Evolutionary conservation across 2,113 vertebrate species (phyloP).

Genomic region (Pygoscelis adeliae): DNA sequence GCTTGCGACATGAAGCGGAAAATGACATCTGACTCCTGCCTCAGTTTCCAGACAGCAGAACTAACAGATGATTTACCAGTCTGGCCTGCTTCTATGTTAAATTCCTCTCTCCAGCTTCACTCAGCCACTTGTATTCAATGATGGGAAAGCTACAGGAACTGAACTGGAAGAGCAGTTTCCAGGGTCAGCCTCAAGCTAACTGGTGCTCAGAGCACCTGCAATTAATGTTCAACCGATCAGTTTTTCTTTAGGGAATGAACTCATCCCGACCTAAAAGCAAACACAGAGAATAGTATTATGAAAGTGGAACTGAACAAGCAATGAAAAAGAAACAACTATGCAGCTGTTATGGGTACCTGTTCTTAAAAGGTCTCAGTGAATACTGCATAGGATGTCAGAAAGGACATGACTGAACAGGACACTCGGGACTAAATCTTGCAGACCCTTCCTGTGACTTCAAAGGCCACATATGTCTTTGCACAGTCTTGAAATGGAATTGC

Average conservation of each 20-base stretch:
- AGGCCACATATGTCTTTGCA: not conserved
- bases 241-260: not conserved
- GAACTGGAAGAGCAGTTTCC: conserved; percentile 6
- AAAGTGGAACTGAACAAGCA: not conserved
- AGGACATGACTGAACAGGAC: not conserved
- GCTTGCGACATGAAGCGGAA: not conserved
- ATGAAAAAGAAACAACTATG: not conserved
- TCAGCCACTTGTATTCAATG: not conserved
- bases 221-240: not conserved
- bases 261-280: not conserved
- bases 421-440: not conserved
- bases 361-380: not conserved
- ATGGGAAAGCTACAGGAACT: conserved; percentile 2
- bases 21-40: conserved; percentile 52
- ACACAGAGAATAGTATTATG: not conserved
- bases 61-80: conserved; percentile 51
- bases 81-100: conserved; percentile 31
- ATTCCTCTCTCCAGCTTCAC: conserved; percentile 11
- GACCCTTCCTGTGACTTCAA: not conserved
- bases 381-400: not conserved
- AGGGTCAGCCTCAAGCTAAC: not conserved
- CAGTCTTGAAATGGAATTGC: not conserved
- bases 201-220: not conserved
- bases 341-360: not conserved
- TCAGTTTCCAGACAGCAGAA: conserved; percentile 65